Percentiles rank a stretch among this genome's conserved stretches.
Conservation (phyloP, 2,113 vertebrate genomes). For the Poeciliopsis occidentalis region DNA sequence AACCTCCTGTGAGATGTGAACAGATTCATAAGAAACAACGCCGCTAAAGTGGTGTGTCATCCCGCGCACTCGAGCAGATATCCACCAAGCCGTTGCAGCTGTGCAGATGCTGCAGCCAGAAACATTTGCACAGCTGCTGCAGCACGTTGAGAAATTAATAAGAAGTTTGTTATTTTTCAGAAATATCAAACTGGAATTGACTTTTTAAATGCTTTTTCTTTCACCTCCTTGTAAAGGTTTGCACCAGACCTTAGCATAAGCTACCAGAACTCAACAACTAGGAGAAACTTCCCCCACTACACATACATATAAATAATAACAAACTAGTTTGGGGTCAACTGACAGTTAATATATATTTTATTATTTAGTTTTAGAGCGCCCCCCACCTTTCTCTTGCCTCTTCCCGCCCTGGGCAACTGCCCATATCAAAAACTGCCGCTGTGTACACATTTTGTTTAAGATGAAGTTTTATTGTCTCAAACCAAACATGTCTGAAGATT, state of each 20-base stretch:
- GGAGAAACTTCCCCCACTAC: too few species aligned
- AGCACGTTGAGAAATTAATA: neutral
- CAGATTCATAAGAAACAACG: constrained; percentile 57
- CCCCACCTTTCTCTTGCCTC: too few species aligned
- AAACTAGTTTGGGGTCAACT: too few species aligned
- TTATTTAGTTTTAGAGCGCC: too few species aligned
- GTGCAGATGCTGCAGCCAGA: neutral
- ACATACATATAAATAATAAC: too few species aligned
- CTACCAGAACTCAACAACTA: neutral
- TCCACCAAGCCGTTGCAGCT: constrained; percentile 12
- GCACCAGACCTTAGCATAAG: neutral
- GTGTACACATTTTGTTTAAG: too few species aligned
- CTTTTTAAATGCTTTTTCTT: neutral
- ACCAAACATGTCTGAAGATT: too few species aligned
- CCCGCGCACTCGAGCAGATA: constrained; percentile 29
- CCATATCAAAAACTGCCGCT: too few species aligned
- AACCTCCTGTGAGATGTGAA: constrained; percentile 60
- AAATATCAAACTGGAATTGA: neutral
- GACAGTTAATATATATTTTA: too few species aligned
- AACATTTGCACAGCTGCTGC: neutral
- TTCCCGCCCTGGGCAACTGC: too few species aligned
- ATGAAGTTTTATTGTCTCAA: too few species aligned
- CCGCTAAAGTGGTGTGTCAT: constrained; percentile 43
- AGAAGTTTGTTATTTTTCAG: neutral
- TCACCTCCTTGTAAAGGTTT: neutral